Evolutionary conservation across 2,113 vertebrate species (phyloP).

Genomic region (Scytalopus superciliaris): DNA sequence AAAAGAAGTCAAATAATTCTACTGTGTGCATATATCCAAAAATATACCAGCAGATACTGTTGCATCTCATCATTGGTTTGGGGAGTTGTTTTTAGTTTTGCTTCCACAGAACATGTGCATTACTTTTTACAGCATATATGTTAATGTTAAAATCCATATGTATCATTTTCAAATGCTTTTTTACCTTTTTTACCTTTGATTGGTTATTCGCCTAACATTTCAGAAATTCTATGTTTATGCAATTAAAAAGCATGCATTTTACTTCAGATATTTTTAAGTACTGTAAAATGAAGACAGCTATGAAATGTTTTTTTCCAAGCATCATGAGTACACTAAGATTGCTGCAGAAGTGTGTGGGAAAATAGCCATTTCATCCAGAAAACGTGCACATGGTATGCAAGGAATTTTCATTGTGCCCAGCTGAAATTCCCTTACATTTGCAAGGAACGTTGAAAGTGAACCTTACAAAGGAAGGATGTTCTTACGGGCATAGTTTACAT

Average conservation of each 20-base stretch:
- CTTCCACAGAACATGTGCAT: background rate
- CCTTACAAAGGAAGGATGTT: slow-evolving; percentile 44
- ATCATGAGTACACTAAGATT: background rate
- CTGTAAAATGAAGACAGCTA: background rate
- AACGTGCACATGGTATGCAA: slow-evolving; percentile 40
- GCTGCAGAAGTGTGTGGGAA: slow-evolving; percentile 45
- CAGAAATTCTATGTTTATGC: background rate
- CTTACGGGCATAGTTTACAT: slow-evolving; percentile 42
- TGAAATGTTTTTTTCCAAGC: background rate
- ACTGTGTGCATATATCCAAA: background rate
- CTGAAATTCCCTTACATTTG: slow-evolving; percentile 49
- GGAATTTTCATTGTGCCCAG: slow-evolving; percentile 64
- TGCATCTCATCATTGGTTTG: background rate
- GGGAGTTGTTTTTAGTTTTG: background rate
- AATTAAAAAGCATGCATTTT: background rate
- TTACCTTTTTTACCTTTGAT: background rate
- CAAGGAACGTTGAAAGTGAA: slow-evolving; percentile 12
- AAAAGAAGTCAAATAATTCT: background rate
- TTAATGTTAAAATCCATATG: background rate
- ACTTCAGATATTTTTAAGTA: background rate
- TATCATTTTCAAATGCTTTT: background rate
- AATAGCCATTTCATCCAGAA: slow-evolving; percentile 46
- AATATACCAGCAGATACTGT: background rate
- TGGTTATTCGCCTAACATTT: background rate
- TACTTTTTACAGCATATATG: background rate